phyloP scores from a whole-genome alignment of 2,113 vertebrate genomes.

The Chamaetylas fuelleborni region DNA sequence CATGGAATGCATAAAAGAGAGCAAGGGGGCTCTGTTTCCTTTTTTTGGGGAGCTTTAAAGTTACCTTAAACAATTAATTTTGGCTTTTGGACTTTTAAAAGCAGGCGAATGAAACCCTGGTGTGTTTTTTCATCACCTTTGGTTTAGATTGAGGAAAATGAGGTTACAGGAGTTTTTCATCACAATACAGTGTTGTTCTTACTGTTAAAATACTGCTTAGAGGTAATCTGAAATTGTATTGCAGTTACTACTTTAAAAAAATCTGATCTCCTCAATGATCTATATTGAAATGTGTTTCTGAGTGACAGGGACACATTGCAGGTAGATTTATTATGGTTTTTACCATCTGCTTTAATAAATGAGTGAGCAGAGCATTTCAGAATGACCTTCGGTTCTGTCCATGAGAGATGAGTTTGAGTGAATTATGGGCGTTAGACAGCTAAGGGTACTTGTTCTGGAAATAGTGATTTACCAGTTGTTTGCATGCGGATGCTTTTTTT shows the following conservation, averaged over 20 bases:
- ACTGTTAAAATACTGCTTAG: neutral
- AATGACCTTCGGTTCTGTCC: neutral
- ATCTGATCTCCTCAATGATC: neutral
- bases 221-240: neutral
- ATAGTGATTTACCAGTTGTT: neutral
- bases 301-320: neutral
- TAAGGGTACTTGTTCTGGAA: neutral
- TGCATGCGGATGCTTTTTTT: neutral
- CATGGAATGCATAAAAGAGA: neutral
- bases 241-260: neutral
- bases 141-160: neutral
- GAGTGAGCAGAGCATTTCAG: neutral
- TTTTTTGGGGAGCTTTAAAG: neutral
- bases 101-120: neutral
- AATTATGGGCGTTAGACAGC: neutral
- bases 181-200: neutral
- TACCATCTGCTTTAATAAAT: constrained; percentile 21
- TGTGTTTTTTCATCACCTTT: neutral
- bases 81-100: neutral
- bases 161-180: neutral
- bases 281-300: neutral
- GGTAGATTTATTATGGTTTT: constrained; percentile 8
- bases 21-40: neutral
- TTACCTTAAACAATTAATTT: neutral
- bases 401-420: neutral